Evolutionary conservation across 2,888 invertebrate species (phyloP).

Genomic region (Dascillus cervinus): DNA sequence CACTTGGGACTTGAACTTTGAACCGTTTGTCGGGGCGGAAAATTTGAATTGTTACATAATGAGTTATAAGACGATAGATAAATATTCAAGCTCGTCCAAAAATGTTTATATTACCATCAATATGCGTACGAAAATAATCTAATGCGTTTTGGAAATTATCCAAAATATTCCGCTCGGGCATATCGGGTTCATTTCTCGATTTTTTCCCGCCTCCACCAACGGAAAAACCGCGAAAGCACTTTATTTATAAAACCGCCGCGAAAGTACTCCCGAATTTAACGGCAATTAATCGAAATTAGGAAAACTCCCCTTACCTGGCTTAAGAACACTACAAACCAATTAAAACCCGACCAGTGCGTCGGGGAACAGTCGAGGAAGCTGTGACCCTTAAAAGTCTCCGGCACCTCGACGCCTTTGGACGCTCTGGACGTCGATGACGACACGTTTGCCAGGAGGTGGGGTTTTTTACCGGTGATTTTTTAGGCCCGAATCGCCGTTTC

Average conservation of each 20-base stretch:
- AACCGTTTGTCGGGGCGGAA: no score
- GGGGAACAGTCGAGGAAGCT: slow-evolving; percentile 10
- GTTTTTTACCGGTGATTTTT: background rate
- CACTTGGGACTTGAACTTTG: no score
- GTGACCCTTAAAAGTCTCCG: slow-evolving; percentile 7
- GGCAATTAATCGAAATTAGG: no score
- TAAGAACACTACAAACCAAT: no score
- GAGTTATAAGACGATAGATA: no score
- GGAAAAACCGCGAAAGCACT: background rate
- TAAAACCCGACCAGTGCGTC: no score
- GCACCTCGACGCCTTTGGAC: slow-evolving; percentile 8
- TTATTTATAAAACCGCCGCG: slow-evolving; percentile 1
- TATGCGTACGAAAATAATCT: slow-evolving; percentile 1
- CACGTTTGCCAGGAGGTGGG: slow-evolving; percentile 9
- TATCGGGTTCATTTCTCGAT: slow-evolving; percentile 2
- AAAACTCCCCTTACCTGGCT: no score
- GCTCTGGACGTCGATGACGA: slow-evolving; percentile 14
- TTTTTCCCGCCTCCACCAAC: background rate
- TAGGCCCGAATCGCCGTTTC: no score
- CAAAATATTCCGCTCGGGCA: slow-evolving; percentile 4
- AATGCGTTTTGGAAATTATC: slow-evolving; percentile 7
- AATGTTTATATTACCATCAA: no score
- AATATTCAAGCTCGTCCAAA: no score
- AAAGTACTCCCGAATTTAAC: no score
- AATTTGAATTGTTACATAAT: no score